Base-by-base conservation (phyloP, 2,888 invertebrate species). In the Argynnis bischoffii region DNA sequence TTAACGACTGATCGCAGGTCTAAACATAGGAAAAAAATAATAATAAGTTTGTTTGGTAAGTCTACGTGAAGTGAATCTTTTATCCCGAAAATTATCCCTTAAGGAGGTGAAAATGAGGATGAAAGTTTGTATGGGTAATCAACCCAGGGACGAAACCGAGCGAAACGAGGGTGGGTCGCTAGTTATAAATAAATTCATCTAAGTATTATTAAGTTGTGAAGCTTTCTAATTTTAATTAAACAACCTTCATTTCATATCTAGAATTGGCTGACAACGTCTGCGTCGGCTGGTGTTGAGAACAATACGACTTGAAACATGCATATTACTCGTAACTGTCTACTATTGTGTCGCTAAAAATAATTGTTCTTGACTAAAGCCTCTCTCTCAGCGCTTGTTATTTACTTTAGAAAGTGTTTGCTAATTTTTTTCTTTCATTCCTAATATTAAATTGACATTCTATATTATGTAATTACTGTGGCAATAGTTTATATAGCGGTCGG, bases 141-240 rank as follows among this genome's bases (percentile, higher is more conserved):
- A 26, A 4, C 4, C 26, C 0, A 26, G 4, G 26, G 4, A 26
- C 26, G 26, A 26, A 26, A 0, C 26, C 26, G 26, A 26, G 26
- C 26, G 4, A 26, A 26, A 5, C 26, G 26, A 26, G 26, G 21
- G 26, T 26, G 26, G 4, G 26, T 26, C 26, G 26, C 26, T 26
- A 26, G 3, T 35, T 55, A n/a, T 1, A 5, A 16, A 31, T n/a
- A 0, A 16, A n/a, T 35, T 16, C 6, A 13, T 13, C 55, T 11
- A 41, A 31, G 16, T 14, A 6, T 13, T 35, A 4, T 16, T 11
- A 41, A 55, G 35, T 16, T 55, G 35, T 16, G 31, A 35, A 16
- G 35, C 55, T 55, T 54, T 69, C 66, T 64, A 60, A 64, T 64
- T 50, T n/a, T 67, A 53, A 63, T 66, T 54, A 55, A 50, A 60